Base-by-base conservation (phyloP, 2,797 vertebrate genomes). In the Siniperca undulata region DNA sequence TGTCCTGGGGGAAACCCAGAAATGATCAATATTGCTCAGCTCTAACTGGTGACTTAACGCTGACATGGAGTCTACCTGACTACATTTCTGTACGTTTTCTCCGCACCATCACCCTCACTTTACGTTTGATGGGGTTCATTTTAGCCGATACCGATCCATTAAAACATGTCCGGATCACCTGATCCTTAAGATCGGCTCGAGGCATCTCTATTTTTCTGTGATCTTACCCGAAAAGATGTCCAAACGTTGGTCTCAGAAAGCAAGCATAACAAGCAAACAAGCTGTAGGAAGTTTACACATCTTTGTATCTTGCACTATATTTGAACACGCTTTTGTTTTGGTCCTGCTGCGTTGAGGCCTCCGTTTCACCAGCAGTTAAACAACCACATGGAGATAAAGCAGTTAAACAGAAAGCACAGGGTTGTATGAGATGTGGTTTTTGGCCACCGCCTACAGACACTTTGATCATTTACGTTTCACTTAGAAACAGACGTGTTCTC, bases 401-500 rank as follows among this genome's bases (percentile, higher is more conserved):
- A 38, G 60, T 64, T 44, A 3, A 44, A 62, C 62, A 61, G 68
- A 48, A 66, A 55, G 11, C 38, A 24, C 24, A 19, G 48, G n/a
- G 38, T 27, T 27, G 44, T 24, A 2, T 30, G 50, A 36, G 8
- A 22, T 42, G 34, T 24, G 36, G 24, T 70, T 10, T 61, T 34
- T 42, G 76, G 52, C 14, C 66, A 53, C 46, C 65, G 9, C 24
- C 60, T 34, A 22, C 1, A 10, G 10, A 53, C 4, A 0, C 38
- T 56, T 38, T 70, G 64, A 70, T 53, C 1, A 53, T 48, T 30
- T 40, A 16, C 17, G 64, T 80, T 59, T 59, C 30, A 38, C 42
- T 27, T 7, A 60, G 30, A 27, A 38, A 52, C 22, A 9, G 10
- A 22, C 4, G 2, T 44, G 67, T 27, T 78, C 20, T 50, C 59